A percentile compares a stretch with the other conserved stretches of the same genome.
These are phyloP conservation scores for Podargus strigoides DNA, from an alignment of 2,797 vertebrate genomes.

Conservation along the genomic window DNA sequence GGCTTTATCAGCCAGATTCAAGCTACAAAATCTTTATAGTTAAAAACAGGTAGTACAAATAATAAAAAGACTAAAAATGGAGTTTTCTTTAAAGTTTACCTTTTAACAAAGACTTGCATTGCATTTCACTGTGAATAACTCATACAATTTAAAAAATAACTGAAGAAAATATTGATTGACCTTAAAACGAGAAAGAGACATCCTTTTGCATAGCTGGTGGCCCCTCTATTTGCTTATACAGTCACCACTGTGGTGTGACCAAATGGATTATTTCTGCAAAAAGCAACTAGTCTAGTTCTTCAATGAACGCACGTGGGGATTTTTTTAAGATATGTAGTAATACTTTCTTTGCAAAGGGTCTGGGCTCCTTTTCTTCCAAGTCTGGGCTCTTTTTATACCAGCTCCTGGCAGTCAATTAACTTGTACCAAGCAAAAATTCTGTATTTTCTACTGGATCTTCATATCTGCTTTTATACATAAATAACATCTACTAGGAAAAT, in stretches of 20 bases:
- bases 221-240: background rate
- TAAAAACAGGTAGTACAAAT: background rate
- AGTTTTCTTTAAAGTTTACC: background rate
- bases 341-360: background rate
- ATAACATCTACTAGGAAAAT: background rate
- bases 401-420: background rate
- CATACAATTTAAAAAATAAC: background rate
- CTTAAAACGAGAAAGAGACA: background rate
- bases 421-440: background rate
- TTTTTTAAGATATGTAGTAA: background rate
- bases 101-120: background rate
- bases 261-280: background rate
- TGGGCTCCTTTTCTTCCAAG: background rate
- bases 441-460: background rate
- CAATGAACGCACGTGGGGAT: background rate
- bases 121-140: background rate
- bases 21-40: background rate
- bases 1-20: background rate
- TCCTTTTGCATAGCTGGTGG: accelerated
- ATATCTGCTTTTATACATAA: background rate
- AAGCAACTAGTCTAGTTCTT: background rate
- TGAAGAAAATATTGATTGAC: background rate
- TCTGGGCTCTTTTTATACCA: background rate
- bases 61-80: background rate
- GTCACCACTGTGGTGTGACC: background rate